Evolutionary conservation across 2,113 vertebrate genomes (phyloP).

Genomic region (Oostethus manadensis): DNA sequence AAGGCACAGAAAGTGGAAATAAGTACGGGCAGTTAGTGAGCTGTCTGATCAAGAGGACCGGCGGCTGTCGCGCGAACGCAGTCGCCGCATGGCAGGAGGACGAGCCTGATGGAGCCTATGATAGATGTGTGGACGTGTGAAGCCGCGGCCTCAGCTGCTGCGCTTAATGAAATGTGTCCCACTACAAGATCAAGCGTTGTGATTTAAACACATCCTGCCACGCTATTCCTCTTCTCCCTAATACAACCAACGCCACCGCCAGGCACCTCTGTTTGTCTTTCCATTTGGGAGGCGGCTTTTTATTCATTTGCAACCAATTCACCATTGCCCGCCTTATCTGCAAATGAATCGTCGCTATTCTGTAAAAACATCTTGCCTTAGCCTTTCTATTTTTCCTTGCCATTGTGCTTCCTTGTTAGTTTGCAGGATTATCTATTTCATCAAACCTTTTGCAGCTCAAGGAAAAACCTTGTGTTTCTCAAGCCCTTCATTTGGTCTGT

Average conservation of each 20-base stretch:
- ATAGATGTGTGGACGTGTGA: conserved; percentile 65
- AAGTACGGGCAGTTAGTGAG: conserved; percentile 49
- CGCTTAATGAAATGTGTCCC: conserved; percentile 74
- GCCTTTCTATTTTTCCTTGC: too few species aligned
- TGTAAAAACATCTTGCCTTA: conserved; percentile 1
- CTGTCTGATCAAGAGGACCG: conserved; percentile 49
- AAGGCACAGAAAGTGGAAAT: conserved; percentile 46
- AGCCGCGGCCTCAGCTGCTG: conserved; percentile 67
- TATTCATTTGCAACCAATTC: conserved; percentile 60
- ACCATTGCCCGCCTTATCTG: conserved; percentile 21
- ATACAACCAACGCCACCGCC: conserved; percentile 50
- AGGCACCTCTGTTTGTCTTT: conserved; percentile 58
- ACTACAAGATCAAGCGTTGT: conserved; percentile 65
- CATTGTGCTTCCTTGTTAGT: too few species aligned
- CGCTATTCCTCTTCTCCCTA: conserved; percentile 61
- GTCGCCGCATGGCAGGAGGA: conserved; percentile 40
- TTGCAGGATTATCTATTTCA: too few species aligned
- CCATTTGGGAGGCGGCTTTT: conserved; percentile 56
- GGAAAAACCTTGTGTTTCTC: too few species aligned
- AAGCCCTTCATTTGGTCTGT: too few species aligned
- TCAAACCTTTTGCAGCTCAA: too few species aligned
- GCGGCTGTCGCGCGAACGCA: conserved; percentile 47
- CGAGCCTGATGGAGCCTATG: conserved; percentile 63
- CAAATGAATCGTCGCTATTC: conserved; percentile 49
- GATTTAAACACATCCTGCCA: conserved; percentile 69